Percentiles rank a stretch among this genome's conserved stretches.
These are phyloP conservation scores for Acanthosepion esculentum DNA, from an alignment of 2,888 invertebrate species.

Conservation along the genomic window DNA sequence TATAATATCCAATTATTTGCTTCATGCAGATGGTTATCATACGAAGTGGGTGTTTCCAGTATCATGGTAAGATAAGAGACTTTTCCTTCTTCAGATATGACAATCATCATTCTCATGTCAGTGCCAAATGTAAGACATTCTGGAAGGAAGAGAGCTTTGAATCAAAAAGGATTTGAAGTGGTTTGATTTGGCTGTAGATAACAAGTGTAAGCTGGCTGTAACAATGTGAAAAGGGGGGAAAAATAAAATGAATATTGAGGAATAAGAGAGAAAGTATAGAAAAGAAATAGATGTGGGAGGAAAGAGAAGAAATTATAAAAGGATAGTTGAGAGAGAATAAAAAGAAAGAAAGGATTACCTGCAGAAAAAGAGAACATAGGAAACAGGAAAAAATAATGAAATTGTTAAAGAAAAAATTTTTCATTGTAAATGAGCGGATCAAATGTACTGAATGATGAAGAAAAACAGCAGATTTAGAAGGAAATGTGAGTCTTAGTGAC, in stretches of 20 bases:
- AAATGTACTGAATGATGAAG: no score
- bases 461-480: no score
- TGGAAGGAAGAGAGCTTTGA: neutral
- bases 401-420: no score
- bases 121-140: neutral
- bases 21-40: constrained; percentile 14
- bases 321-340: neutral
- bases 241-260: neutral
- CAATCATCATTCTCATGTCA: neutral
- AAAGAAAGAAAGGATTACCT: no score
- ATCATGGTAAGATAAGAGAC: neutral
- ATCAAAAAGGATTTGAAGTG: neutral
- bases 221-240: neutral
- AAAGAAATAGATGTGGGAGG: neutral
- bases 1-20: neutral
- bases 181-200: neutral
- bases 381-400: no score
- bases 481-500: no score
- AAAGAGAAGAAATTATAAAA: neutral
- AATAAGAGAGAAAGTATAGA: neutral
- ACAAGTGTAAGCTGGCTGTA: neutral
- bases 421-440: no score
- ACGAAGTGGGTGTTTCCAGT: neutral
- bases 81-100: neutral
- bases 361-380: no score